Conservation (phyloP, 2,113 vertebrate species). For the Colistium nudipinnis region DNA sequence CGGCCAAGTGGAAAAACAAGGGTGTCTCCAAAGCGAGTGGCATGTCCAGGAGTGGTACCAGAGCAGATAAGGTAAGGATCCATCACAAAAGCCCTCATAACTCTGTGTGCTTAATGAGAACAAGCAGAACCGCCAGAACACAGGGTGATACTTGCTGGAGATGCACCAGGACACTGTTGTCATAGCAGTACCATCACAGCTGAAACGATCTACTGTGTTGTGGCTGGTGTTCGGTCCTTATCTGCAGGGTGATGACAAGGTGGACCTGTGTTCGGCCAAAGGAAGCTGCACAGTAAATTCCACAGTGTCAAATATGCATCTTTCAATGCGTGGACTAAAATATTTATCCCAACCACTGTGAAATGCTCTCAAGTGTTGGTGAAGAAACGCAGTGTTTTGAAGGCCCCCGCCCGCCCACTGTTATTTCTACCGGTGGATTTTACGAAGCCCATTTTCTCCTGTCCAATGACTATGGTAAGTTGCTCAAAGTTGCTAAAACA, state of each 20-base stretch:
- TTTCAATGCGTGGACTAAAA: no score
- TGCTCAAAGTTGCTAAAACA: no score
- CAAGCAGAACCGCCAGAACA: not conserved
- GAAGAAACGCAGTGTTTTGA: no score
- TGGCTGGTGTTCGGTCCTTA: slow-evolving; percentile 22
- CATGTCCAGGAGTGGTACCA: slow-evolving; percentile 43
- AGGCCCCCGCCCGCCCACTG: no score
- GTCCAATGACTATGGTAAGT: no score
- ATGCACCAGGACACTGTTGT: slow-evolving; percentile 42
- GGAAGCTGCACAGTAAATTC: no score
- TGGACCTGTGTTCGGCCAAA: slow-evolving; percentile 35
- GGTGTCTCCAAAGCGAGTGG: slow-evolving; percentile 25
- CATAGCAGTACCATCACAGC: slow-evolving; percentile 25
- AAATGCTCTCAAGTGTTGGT: no score
- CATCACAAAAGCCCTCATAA: slow-evolving; percentile 12
- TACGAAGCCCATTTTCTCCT: no score
- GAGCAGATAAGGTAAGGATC: slow-evolving; percentile 66
- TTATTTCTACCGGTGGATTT: no score
- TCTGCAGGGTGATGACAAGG: slow-evolving; percentile 62
- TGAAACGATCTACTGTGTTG: slow-evolving; percentile 8
- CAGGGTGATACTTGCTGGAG: slow-evolving; percentile 21
- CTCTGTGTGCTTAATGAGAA: slow-evolving; percentile 32
- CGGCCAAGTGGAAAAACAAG: slow-evolving; percentile 51
- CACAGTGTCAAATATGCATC: no score
- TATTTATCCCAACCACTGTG: no score